Conservation (phyloP, 2,888 invertebrate genomes). For the Aleiodes leptofemur region DNA sequence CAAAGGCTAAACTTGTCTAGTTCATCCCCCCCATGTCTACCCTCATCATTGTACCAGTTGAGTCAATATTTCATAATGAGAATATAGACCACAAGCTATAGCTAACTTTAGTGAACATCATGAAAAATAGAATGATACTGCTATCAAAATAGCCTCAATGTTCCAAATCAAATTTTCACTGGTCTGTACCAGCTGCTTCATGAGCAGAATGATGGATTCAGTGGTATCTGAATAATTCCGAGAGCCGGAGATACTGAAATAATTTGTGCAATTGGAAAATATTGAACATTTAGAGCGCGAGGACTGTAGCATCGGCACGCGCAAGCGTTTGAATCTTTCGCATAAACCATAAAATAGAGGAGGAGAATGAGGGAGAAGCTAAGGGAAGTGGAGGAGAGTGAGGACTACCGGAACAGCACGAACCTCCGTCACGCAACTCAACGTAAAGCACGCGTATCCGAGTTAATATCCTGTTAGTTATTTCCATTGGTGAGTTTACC, state of each 20-base stretch:
- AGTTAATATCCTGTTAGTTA: slow-evolving; percentile 26
- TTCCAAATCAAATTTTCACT: background rate
- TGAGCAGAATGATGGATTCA: no score
- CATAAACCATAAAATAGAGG: background rate
- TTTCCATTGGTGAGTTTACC: no score
- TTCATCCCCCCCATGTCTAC: slow-evolving; percentile 3
- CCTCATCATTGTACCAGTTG: slow-evolving; percentile 25
- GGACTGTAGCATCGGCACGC: slow-evolving; percentile 56
- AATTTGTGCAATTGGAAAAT: slow-evolving; percentile 52
- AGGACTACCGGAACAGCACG: slow-evolving; percentile 61
- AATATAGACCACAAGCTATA: slow-evolving; percentile 1
- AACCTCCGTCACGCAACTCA: slow-evolving; percentile 66
- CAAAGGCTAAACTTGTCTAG: slow-evolving; percentile 20
- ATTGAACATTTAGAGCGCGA: slow-evolving; percentile 60
- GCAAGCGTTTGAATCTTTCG: slow-evolving; percentile 10
- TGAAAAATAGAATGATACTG: slow-evolving; percentile 23
- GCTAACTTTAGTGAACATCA: background rate
- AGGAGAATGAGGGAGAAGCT: background rate
- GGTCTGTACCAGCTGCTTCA: no score
- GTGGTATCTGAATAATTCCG: background rate
- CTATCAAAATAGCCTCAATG: background rate
- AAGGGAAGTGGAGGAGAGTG: background rate
- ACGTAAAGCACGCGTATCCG: slow-evolving; percentile 45
- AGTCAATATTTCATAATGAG: slow-evolving; percentile 23
- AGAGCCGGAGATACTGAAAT: slow-evolving; percentile 2